These are phyloP conservation scores for Helogale parvula DNA, from an alignment of 2,113 vertebrate species.

Conservation along the genomic window DNA sequence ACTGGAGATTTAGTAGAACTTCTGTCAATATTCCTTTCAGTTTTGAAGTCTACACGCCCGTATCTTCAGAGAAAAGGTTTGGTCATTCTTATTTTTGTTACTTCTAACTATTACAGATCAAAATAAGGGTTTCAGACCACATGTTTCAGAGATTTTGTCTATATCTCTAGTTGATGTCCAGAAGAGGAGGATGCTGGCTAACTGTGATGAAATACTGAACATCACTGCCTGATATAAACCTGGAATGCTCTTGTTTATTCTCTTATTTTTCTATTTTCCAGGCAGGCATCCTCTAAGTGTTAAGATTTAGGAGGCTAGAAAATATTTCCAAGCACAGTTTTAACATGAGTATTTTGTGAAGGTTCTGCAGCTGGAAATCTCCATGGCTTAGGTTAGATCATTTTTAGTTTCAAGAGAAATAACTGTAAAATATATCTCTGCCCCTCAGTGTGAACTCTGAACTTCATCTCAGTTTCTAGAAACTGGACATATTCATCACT, in stretches of 20 bases:
- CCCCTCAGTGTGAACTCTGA: neutral
- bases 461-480: neutral
- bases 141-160: neutral
- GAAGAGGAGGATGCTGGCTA: neutral
- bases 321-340: neutral
- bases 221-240: neutral
- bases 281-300: neutral
- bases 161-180: neutral
- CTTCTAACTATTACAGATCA: slow-evolving; percentile 12
- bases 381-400: neutral
- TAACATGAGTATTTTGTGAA: slow-evolving; percentile 28
- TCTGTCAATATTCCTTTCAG: slow-evolving; percentile 97
- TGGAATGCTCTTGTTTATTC: neutral
- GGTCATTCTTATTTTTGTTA: slow-evolving; percentile 43
- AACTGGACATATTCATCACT: neutral
- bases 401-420: slow-evolving; percentile 54
- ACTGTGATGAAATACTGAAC: neutral
- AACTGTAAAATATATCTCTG: neutral
- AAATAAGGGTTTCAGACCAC: neutral
- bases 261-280: neutral
- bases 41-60: slow-evolving; percentile 96
- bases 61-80: slow-evolving; percentile 99
- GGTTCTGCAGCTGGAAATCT: neutral
- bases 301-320: slow-evolving; percentile 14
- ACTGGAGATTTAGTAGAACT: slow-evolving; percentile 99